A percentile compares a stretch with the other conserved stretches of the same genome.
These are phyloP conservation scores for Glossosoma conforme DNA, from an alignment of 1,140 invertebrate genomes.

Conservation along the genomic window DNA sequence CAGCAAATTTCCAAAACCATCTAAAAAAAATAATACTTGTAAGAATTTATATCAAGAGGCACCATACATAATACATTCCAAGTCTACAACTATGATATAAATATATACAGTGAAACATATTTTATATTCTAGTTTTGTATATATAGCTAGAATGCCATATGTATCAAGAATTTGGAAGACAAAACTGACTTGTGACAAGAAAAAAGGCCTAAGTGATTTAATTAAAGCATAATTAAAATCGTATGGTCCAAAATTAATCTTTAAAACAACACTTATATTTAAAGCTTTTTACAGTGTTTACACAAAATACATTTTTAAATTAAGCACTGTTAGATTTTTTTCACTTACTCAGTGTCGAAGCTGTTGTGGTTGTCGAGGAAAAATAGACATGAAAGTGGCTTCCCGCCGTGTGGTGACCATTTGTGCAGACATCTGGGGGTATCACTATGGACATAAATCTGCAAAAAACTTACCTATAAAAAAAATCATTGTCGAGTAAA, in stretches of 20 bases:
- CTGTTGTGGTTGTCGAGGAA: slow-evolving; percentile 90
- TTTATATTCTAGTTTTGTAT: too few species aligned
- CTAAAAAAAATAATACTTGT: slow-evolving; percentile 43
- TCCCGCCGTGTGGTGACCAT: slow-evolving; percentile 85
- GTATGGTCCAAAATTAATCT: too few species aligned
- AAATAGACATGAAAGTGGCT: slow-evolving; percentile 78
- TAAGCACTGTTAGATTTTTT: too few species aligned
- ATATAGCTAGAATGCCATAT: too few species aligned
- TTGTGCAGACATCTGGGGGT: slow-evolving; percentile 77
- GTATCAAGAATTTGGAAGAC: too few species aligned
- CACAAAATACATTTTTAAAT: too few species aligned
- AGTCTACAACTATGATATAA: not conserved
- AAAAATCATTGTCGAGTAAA: too few species aligned
- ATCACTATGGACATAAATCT: slow-evolving; percentile 60
- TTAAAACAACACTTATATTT: too few species aligned
- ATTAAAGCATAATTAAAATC: too few species aligned
- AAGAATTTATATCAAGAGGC: not conserved
- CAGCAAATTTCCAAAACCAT: slow-evolving; percentile 90
- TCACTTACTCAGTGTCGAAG: slow-evolving; percentile 76
- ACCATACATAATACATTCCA: not conserved
- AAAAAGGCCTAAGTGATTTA: too few species aligned
- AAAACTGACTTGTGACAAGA: too few species aligned
- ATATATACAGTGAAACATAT: not conserved
- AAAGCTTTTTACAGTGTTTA: too few species aligned
- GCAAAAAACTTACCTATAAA: slow-evolving; percentile 32